These are phyloP conservation scores for Anodontia alba DNA, from an alignment of 2,888 invertebrate genomes.

Conservation along the genomic window DNA sequence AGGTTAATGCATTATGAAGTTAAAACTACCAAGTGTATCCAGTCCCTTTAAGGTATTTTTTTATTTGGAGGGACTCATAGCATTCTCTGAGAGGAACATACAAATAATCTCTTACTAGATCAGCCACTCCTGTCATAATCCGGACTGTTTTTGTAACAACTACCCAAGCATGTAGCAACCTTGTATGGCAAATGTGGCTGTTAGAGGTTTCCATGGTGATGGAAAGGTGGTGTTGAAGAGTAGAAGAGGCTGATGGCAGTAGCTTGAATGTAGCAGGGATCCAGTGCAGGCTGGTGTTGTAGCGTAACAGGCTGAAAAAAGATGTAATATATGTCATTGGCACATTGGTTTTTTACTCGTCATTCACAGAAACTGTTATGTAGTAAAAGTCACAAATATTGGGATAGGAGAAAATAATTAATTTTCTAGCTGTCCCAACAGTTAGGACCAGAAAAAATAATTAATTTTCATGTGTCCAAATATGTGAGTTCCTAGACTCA, in stretches of 20 bases:
- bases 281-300: conserved; percentile 80
- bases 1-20: no score
- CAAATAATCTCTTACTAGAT: conserved; percentile 56
- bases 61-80: no score
- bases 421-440: no score
- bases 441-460: no score
- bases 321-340: background rate
- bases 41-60: no score
- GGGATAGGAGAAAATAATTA: no score
- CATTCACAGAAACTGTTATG: no score
- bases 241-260: conserved; percentile 64
- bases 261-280: conserved; percentile 77
- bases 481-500: no score
- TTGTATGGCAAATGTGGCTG: conserved; percentile 27
- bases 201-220: conserved; percentile 32
- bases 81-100: no score
- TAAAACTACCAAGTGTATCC: no score
- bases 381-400: no score
- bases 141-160: conserved; percentile 66
- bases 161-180: conserved; percentile 73
- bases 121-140: conserved; percentile 43
- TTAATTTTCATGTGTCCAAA: no score
- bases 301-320: conserved; percentile 72
- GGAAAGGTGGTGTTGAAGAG: conserved; percentile 55
- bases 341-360: background rate